Conservation (phyloP, 1,140 invertebrate species). For the Batillaria attramentaria region DNA sequence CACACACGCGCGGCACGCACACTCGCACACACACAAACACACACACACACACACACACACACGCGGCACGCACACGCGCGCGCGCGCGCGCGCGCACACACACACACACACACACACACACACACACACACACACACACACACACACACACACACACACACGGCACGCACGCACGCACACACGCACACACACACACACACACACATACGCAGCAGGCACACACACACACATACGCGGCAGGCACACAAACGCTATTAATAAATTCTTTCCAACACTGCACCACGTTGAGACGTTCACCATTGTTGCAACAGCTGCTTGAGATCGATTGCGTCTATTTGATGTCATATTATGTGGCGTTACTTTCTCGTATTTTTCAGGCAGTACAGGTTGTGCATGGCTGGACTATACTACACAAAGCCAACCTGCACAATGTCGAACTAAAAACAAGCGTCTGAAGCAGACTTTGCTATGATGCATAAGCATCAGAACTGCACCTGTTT, state of each 20-base stretch:
- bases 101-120: background rate
- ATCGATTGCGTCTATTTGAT: too few species aligned
- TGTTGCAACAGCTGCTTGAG: too few species aligned
- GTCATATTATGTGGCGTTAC: too few species aligned
- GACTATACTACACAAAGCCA: too few species aligned
- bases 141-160: background rate
- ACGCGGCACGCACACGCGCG: background rate
- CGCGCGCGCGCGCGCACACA: background rate
- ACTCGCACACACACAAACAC: background rate
- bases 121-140: background rate
- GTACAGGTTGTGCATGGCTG: too few species aligned
- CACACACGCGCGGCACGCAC: too few species aligned
- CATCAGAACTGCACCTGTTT: too few species aligned
- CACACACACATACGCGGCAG: background rate
- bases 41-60: background rate
- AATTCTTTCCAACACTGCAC: background rate
- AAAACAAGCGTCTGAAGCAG: too few species aligned
- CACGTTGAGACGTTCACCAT: background rate
- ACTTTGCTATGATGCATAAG: too few species aligned
- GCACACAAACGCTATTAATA: background rate
- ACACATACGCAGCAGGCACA: background rate
- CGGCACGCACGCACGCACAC: background rate
- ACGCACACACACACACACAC: background rate
- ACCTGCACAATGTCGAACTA: too few species aligned
- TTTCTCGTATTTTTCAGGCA: too few species aligned